Evolutionary conservation across 1,140 invertebrate genomes (phyloP).

Genomic region (Zaprionus kolodkinae): DNA sequence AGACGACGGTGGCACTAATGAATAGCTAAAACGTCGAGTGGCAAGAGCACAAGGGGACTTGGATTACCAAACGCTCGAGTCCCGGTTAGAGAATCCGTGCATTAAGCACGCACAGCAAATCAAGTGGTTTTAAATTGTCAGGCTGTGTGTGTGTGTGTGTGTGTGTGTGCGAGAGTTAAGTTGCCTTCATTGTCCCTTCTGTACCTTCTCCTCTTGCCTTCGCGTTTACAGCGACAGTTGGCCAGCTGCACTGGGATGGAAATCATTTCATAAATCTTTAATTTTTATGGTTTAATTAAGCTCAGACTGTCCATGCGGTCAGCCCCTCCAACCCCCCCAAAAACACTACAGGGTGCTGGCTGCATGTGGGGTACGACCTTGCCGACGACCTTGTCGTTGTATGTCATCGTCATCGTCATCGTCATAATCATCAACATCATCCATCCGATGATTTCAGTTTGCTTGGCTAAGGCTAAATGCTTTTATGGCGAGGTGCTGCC

Average conservation of each 20-base stretch:
- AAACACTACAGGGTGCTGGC: background rate
- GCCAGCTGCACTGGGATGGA: constrained; percentile 18
- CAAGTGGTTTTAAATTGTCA: constrained; percentile 78
- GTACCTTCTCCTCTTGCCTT: background rate
- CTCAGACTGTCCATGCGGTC: constrained; percentile 25
- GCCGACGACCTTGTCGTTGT: constrained; percentile 60
- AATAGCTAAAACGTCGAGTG: constrained; percentile 52
- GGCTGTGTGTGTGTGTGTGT: constrained; percentile 12
- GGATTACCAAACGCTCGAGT: constrained; percentile 58
- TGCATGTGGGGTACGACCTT: constrained; percentile 51
- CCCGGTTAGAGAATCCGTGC: constrained; percentile 55
- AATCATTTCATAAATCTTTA: constrained; percentile 78
- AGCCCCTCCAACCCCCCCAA: too few species aligned
- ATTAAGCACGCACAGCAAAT: constrained; percentile 75
- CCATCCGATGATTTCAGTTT: constrained; percentile 19
- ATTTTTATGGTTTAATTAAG: constrained; percentile 79
- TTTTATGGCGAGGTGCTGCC: constrained; percentile 42
- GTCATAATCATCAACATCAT: constrained; percentile 8
- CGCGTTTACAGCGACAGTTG: background rate
- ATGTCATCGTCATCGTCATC: constrained; percentile 10
- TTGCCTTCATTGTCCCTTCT: constrained; percentile 37
- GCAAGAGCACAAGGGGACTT: constrained; percentile 49
- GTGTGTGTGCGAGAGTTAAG: constrained; percentile 39
- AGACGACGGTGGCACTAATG: constrained; percentile 29
- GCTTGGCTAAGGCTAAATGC: constrained; percentile 44